phyloP scores from a whole-genome alignment of 2,888 invertebrate genomes.

The Andrena flavipes region DNA sequence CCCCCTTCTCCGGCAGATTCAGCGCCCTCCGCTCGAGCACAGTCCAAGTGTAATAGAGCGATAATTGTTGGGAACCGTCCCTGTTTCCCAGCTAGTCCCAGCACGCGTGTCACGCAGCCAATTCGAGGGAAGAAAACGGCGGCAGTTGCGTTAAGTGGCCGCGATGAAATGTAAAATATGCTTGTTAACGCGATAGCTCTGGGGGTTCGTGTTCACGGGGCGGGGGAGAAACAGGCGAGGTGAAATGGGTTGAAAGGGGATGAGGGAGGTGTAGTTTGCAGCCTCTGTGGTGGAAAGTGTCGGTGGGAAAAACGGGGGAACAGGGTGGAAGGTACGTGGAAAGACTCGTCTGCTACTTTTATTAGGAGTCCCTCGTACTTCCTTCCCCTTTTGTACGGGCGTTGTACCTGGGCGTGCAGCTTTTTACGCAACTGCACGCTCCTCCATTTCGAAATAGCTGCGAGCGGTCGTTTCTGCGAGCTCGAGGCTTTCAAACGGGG shows the following conservation, averaged over 20 bases:
- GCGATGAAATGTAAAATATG: conserved; percentile 83
- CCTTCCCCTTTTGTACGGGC: conserved; percentile 1
- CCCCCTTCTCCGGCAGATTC: neutral
- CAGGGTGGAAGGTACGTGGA: conserved; percentile 42
- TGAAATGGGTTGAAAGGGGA: conserved; percentile 21
- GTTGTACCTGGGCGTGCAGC: conserved; percentile 23
- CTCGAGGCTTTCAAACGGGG: neutral
- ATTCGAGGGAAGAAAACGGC: conserved; percentile 67
- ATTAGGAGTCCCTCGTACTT: conserved; percentile 61
- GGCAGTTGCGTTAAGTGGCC: conserved; percentile 79
- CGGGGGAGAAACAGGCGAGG: conserved; percentile 25
- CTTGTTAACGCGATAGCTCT: conserved; percentile 77
- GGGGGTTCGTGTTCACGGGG: conserved; percentile 32
- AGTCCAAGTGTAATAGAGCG: conserved; percentile 47
- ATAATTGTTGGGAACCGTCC: conserved; percentile 19
- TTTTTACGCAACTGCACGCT: conserved; percentile 25
- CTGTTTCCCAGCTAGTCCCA: conserved; percentile 35
- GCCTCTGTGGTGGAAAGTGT: conserved; percentile 29
- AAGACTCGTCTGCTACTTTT: conserved; percentile 64
- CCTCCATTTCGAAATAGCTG: conserved; percentile 10
- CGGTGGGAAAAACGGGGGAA: conserved; percentile 14
- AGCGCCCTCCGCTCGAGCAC: neutral
- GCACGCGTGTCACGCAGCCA: conserved; percentile 59
- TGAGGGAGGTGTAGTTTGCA: conserved; percentile 33
- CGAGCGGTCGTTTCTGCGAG: neutral